Evolutionary conservation across 2,888 invertebrate species (phyloP).

Genomic region (Bombylius discolor): DNA sequence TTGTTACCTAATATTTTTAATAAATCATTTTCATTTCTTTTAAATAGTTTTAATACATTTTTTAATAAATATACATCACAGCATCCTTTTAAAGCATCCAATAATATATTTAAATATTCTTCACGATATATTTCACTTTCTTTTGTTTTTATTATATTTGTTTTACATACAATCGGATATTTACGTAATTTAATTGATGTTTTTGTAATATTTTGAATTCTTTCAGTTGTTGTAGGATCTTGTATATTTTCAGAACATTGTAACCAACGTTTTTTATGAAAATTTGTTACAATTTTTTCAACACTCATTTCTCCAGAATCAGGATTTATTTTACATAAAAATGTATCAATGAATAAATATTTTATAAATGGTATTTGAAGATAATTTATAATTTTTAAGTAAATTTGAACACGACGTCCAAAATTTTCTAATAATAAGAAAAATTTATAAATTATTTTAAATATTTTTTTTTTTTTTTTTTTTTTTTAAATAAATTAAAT

Average conservation of each 20-base stretch:
- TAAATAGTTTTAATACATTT: conserved; percentile 13
- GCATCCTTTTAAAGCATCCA: conserved; percentile 25
- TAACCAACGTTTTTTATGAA: conserved; percentile 25
- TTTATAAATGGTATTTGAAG: conserved; percentile 27
- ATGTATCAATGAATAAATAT: conserved; percentile 26
- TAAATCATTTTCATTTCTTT: background rate
- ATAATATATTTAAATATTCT: conserved; percentile 25
- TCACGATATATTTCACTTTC: conserved; percentile 17
- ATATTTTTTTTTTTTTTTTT: background rate
- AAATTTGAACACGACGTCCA: conserved; percentile 18
- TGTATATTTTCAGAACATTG: conserved; percentile 16
- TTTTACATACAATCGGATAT: conserved; percentile 11
- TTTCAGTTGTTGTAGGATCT: background rate
- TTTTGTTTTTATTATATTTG: conserved; percentile 10
- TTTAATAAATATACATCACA: conserved; percentile 24
- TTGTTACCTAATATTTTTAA: background rate
- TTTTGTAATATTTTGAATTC: background rate
- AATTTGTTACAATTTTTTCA: conserved; percentile 25
- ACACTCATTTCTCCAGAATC: conserved; percentile 19
- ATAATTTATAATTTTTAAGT: conserved; percentile 22
- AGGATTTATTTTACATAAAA: conserved; percentile 18
- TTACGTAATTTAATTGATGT: conserved; percentile 10
- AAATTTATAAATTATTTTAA: background rate
- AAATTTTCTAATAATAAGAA: background rate
- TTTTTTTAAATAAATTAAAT: background rate